phyloP scores from a whole-genome alignment of 1,140 invertebrate genomes.

The Tetramorium alpestre region DNA sequence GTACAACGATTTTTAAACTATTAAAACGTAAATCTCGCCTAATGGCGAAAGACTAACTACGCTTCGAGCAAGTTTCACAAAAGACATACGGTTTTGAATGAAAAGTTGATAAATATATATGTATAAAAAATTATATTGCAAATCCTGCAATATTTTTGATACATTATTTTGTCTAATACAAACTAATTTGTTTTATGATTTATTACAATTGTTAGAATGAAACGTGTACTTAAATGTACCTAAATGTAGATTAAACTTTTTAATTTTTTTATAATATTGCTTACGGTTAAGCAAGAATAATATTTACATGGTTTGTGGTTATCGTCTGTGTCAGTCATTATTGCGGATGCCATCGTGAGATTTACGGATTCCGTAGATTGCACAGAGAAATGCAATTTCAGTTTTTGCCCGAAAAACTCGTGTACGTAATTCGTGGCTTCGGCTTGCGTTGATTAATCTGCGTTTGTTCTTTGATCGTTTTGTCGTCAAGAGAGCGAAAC shows the following conservation, averaged over 20 bases:
- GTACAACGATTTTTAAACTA: constrained; percentile 25
- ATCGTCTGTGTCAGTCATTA: constrained; percentile 23
- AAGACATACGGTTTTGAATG: background rate
- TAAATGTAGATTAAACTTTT: constrained; percentile 2
- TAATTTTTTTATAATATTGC: background rate
- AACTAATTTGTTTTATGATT: constrained; percentile 6
- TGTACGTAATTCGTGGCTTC: background rate
- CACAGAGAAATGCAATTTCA: constrained; percentile 40
- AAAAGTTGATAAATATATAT: background rate
- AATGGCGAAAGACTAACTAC: background rate
- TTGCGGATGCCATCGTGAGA: constrained; percentile 37
- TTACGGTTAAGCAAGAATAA: background rate
- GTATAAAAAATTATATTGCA: background rate
- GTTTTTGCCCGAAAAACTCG: constrained; percentile 50
- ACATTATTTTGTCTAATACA: background rate
- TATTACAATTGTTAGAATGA: background rate
- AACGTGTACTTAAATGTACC: background rate
- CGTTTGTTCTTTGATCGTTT: constrained; percentile 40
- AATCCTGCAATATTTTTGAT: background rate
- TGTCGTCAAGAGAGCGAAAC: constrained; percentile 11
- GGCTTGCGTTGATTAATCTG: constrained; percentile 12
- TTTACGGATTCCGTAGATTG: constrained; percentile 12
- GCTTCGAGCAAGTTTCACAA: background rate
- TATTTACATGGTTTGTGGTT: background rate
- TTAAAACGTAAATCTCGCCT: constrained; percentile 17